Evolutionary conservation across 2,113 vertebrate species (phyloP).

Genomic region (Haliaeetus leucogaster): DNA sequence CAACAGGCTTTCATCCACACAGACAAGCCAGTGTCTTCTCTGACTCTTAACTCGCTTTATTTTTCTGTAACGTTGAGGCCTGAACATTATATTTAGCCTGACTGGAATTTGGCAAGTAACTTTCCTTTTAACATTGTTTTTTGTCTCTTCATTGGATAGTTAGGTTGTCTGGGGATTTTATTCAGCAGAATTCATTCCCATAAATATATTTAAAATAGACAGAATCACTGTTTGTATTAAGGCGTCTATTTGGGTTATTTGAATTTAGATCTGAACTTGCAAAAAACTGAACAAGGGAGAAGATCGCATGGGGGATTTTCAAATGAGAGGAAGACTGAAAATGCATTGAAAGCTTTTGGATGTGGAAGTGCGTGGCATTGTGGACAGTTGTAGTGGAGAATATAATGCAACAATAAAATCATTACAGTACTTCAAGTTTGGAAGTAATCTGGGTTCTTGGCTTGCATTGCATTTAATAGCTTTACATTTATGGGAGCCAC

Average conservation of each 20-base stretch:
- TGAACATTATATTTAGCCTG: constrained; percentile 46
- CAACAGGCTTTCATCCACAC: not conserved
- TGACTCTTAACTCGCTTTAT: not conserved
- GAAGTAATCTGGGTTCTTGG: constrained; percentile 59
- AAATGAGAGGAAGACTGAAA: constrained; percentile 17
- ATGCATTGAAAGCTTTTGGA: constrained; percentile 53
- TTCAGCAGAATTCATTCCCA: constrained; percentile 55
- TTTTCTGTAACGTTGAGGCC: not conserved
- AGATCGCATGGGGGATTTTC: not conserved
- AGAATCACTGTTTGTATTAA: constrained; percentile 22
- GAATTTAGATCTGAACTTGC: constrained; percentile 22
- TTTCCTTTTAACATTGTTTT: constrained; percentile 25
- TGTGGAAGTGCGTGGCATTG: constrained; percentile 40
- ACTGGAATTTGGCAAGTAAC: constrained; percentile 48
- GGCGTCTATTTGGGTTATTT: constrained; percentile 16
- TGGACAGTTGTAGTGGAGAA: constrained; percentile 55
- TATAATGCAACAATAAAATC: constrained; percentile 64
- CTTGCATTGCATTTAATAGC: constrained; percentile 59
- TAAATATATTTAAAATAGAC: constrained; percentile 47
- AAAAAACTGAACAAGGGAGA: not conserved
- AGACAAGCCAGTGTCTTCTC: not conserved
- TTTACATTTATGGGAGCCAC: constrained; percentile 61
- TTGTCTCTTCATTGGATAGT: constrained; percentile 19
- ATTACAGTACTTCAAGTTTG: constrained; percentile 63
- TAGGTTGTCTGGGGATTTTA: constrained; percentile 55